Base-by-base conservation (phyloP, 2,797 vertebrate genomes). In the Hypotaenidia philippensis region DNA sequence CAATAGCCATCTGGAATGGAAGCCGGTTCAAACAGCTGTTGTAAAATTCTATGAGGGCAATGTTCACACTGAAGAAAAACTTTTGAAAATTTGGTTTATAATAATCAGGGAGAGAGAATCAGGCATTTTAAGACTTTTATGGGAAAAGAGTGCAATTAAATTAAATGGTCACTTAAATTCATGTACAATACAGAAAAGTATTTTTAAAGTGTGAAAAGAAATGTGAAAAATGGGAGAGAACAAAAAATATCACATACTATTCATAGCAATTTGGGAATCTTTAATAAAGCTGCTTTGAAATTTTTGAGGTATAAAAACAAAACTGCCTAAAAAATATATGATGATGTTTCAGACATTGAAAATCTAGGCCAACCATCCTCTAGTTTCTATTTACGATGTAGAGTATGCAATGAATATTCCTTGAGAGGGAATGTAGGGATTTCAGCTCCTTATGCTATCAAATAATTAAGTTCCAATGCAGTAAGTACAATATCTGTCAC, bases 1-100 rank as follows among this genome's bases (percentile, higher is more conserved):
- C 88, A 87, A 75, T 10, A 87, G 56, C 14, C 74, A 87, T 66
- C 21, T 88, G 63, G 83, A 96, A 96, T 56, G 78, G 77, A 95
- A 95, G 68, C 19, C 75, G 80, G 32, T 94, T 94, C 94, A 92
- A 90, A 83, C 38, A 94, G 50, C 38, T 83, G 53, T 38, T 92
- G 36, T 81, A 97, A 96, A 97, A 97, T 87, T 93, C 45, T 82
- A 40, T 84, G 76, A 94, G 59, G 31, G n/a, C 69, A 93, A 95
- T 84, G 72, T 95, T 76, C 60, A 81, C 85, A 75, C 56, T 83
- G 56, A 96, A 96, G 97, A 59, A 90, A 96, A 97, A 94, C 52
- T 82, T 97, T 94, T 61, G 45, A 77, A 91, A 96, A 87, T 57
- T 97, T 90, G 52, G 19, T 85, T 89, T 90, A 5, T 68, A 85